Conservation (phyloP, 64 coral and sea anemone species). For the Cladopsammia gracilis region DNA sequence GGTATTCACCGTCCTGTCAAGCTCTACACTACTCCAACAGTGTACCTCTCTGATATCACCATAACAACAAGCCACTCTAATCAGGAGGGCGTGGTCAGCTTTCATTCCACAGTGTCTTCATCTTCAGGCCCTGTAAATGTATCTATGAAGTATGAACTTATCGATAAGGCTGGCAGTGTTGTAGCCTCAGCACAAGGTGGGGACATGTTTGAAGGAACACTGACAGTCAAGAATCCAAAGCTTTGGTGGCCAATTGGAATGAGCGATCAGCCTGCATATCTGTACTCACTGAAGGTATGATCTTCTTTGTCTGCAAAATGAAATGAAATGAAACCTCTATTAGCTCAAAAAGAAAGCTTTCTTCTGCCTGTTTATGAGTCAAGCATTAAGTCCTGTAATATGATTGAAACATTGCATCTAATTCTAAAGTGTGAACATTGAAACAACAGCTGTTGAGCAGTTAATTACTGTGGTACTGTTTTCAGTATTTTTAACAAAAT, state of each 20-base stretch:
- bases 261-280: slow-evolving; percentile 87
- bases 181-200: slow-evolving; percentile 55
- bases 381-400: too few relatives aligned
- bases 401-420: too few relatives aligned
- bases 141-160: slow-evolving; percentile 82
- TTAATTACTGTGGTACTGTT: too few relatives aligned
- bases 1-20: slow-evolving; percentile 95
- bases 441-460: too few relatives aligned
- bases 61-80: slow-evolving; percentile 61
- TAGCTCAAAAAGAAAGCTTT: too few relatives aligned
- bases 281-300: slow-evolving; percentile 92
- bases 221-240: slow-evolving; percentile 67
- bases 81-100: slow-evolving; percentile 66
- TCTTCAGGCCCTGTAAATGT: slow-evolving; percentile 13
- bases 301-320: too few relatives aligned
- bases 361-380: too few relatives aligned
- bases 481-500: too few relatives aligned
- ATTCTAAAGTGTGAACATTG: too few relatives aligned
- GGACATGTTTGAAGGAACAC: slow-evolving; percentile 58
- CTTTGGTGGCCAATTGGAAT: slow-evolving; percentile 99
- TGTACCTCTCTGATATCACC: slow-evolving; percentile 96
- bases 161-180: slow-evolving; percentile 65
- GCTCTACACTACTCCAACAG: slow-evolving; percentile 91
- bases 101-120: slow-evolving; percentile 29
- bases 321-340: too few relatives aligned